Conservation (phyloP, 2,797 vertebrate genomes). For the Falco naumanni region DNA sequence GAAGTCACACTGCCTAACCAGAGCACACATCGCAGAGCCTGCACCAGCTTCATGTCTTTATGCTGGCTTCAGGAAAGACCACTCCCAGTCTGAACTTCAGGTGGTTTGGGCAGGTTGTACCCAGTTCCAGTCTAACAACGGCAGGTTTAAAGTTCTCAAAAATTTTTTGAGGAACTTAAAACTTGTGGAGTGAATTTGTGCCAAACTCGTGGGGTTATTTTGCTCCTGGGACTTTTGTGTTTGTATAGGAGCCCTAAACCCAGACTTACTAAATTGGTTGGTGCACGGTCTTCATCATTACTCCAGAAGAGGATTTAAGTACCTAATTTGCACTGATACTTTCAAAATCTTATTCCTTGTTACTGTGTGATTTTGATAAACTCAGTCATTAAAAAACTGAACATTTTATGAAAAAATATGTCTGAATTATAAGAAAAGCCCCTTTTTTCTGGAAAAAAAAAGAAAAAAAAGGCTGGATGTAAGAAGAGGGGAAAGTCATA, state of each 20-base stretch:
- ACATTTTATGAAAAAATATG: not conserved
- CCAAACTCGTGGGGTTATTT: not conserved
- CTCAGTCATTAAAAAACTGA: not conserved
- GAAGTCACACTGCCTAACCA: not conserved
- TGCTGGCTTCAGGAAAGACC: not conserved
- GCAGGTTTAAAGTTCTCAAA: not conserved
- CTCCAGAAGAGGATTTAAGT: not conserved
- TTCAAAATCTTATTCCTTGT: not conserved
- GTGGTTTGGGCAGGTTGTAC: not conserved
- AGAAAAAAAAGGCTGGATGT: not conserved
- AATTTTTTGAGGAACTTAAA: not conserved
- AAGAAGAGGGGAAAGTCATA: not conserved
- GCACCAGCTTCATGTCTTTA: not conserved
- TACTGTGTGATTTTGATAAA: not conserved
- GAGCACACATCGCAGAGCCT: fast-evolving
- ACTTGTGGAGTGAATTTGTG: not conserved
- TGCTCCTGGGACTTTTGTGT: not conserved
- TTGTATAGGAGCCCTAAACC: not conserved
- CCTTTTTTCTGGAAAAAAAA: not conserved
- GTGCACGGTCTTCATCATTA: not conserved
- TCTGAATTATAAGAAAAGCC: not conserved
- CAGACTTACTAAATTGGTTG: not conserved
- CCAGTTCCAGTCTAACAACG: not conserved
- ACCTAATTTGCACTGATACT: not conserved
- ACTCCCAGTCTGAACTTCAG: not conserved